Conservation (phyloP, 2,888 invertebrate species). For the Exocentrus adspersus region DNA sequence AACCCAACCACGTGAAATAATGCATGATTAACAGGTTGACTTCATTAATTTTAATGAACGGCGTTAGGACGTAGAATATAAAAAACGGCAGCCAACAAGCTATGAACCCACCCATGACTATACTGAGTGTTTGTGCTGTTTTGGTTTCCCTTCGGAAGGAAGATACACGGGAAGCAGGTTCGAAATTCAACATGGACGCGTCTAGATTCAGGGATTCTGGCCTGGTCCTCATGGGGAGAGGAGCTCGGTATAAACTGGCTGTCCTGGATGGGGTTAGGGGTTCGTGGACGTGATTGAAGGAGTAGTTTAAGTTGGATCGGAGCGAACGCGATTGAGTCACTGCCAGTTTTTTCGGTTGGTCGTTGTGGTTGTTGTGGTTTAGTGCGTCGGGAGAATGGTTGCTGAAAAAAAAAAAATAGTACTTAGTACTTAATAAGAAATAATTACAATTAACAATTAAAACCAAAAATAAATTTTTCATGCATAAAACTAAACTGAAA, state of each 20-base stretch:
- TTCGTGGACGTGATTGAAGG: constrained; percentile 54
- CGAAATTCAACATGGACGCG: constrained; percentile 67
- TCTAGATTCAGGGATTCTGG: constrained; percentile 68
- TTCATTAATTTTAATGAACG: constrained; percentile 76
- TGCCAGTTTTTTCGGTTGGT: constrained; percentile 46
- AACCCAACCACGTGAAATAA: constrained; percentile 86
- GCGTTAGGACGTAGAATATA: constrained; percentile 81
- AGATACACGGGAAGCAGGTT: constrained; percentile 68
- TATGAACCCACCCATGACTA: constrained; percentile 88
- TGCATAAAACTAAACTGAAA: no score
- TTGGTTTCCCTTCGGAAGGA: constrained; percentile 83
- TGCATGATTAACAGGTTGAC: constrained; percentile 70
- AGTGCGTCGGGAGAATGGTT: constrained; percentile 47
- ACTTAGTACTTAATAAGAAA: no score
- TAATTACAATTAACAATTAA: no score
- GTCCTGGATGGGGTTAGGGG: constrained; percentile 53
- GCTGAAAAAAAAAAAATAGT: constrained; percentile 46
- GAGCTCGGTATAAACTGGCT: constrained; percentile 54
- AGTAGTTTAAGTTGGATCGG: constrained; percentile 57
- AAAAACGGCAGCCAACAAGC: constrained; percentile 92
- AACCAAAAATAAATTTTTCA: no score
- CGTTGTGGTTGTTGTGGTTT: constrained; percentile 47
- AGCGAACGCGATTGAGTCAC: constrained; percentile 52
- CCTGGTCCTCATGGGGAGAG: constrained; percentile 55
- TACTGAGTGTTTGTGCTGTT: constrained; percentile 86